Evolutionary conservation across 2,113 vertebrate species (phyloP).

Genomic region (Amia ocellicauda): DNA sequence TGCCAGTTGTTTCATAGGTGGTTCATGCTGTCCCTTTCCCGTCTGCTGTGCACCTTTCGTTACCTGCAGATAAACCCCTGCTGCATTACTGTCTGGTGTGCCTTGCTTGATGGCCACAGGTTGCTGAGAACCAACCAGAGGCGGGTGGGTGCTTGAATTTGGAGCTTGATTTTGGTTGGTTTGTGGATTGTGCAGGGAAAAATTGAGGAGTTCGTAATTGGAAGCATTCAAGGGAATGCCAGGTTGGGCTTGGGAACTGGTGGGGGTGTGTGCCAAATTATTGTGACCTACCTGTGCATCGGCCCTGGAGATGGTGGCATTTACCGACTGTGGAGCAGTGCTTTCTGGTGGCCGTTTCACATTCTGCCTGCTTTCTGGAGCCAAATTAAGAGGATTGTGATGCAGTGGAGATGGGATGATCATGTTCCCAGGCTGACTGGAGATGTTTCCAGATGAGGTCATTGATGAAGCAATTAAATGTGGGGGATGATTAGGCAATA

Average conservation of each 20-base stretch:
- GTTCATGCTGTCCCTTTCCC: conserved; percentile 47
- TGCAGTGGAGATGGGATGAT: conserved; percentile 41
- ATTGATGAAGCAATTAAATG: conserved; percentile 49
- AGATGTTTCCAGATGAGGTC: conserved; percentile 45
- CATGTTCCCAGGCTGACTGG: conserved; percentile 40
- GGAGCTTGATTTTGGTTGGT: conserved; percentile 52
- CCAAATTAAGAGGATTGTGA: conserved; percentile 65
- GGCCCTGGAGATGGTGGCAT: conserved; percentile 45
- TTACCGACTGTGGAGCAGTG: conserved; percentile 34
- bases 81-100: conserved; percentile 53
- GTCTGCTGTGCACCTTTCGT: conserved; percentile 75
- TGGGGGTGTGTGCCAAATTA: conserved; percentile 42
- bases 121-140: conserved; percentile 45
- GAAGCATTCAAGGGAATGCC: conserved; percentile 55
- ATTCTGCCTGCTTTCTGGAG: conserved; percentile 57
- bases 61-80: conserved; percentile 89
- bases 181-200: conserved; percentile 66
- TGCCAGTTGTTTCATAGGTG: conserved; percentile 34
- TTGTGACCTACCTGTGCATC: conserved; percentile 46
- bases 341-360: conserved; percentile 37
- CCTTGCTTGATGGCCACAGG: conserved; percentile 31
- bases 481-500: conserved; percentile 54
- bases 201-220: conserved; percentile 78
- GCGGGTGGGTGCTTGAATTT: conserved; percentile 30
- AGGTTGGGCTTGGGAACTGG: conserved; percentile 49